A percentile compares a stretch with the other conserved stretches of the same genome.
These are phyloP conservation scores for Cecidostiba fungosa DNA, from an alignment of 2,888 invertebrate species.

Conservation along the genomic window DNA sequence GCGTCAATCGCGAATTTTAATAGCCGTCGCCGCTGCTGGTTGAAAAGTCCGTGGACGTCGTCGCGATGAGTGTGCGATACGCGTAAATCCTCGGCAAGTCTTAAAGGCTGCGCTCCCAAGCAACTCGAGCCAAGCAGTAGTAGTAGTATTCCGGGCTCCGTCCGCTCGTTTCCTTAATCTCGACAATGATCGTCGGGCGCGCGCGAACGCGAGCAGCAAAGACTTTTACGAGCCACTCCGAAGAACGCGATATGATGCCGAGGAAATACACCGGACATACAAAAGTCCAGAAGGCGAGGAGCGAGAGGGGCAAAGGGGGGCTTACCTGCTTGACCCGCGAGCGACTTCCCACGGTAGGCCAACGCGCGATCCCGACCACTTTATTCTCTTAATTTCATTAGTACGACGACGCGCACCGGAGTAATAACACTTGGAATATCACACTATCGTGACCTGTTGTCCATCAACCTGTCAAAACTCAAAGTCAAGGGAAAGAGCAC, in stretches of 20 bases:
- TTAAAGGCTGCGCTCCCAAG: constrained; percentile 42
- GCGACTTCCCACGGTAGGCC: constrained; percentile 76
- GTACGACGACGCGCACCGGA: constrained; percentile 2
- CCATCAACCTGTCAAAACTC: constrained; percentile 45
- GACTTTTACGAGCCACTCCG: constrained; percentile 74
- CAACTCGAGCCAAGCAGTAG: constrained; percentile 34
- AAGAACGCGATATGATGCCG: constrained; percentile 63
- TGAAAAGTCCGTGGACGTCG: constrained; percentile 18
- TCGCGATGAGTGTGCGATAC: constrained; percentile 41
- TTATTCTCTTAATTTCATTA: constrained; percentile 61
- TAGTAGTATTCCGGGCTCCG: constrained; percentile 30
- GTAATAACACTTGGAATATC: constrained; percentile 48
- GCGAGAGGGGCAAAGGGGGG: constrained; percentile 61
- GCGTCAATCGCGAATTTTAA: constrained; percentile 50
- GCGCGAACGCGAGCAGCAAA: constrained; percentile 45
- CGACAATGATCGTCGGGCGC: constrained; percentile 75
- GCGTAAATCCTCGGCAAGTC: constrained; percentile 51
- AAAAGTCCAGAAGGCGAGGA: constrained; percentile 59
- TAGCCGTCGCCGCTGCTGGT: constrained; percentile 11
- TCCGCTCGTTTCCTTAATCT: constrained; percentile 74
- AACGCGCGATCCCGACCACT: constrained; percentile 16
- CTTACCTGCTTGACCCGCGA: constrained; percentile 71
- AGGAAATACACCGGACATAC: constrained; percentile 61
- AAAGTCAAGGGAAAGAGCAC: constrained; percentile 44
- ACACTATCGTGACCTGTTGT: constrained; percentile 39